These are phyloP conservation scores for Limanda limanda DNA, from an alignment of 2,113 vertebrate genomes.

Conservation along the genomic window DNA sequence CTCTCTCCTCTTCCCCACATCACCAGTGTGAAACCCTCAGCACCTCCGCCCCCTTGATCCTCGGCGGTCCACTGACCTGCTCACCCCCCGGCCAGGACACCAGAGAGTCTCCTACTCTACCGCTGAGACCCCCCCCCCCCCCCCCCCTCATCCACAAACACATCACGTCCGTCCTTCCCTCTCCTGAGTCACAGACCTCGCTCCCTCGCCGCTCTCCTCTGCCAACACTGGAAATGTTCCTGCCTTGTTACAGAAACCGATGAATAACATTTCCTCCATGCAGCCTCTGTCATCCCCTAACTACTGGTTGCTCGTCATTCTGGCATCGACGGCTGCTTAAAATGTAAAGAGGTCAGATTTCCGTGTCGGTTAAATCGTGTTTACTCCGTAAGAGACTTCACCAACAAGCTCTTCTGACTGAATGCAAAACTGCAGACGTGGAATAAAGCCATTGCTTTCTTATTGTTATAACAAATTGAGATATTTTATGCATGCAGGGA, in stretches of 20 bases:
- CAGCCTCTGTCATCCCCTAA: not conserved
- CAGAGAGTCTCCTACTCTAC: constrained; percentile 5
- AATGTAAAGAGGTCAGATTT: constrained; percentile 14
- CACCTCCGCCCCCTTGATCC: constrained; percentile 13
- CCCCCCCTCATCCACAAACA: constrained; percentile 34
- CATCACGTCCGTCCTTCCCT: constrained; percentile 27
- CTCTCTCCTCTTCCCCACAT: not conserved
- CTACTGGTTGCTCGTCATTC: not conserved
- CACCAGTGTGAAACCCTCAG: not conserved
- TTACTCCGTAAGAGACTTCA: not conserved
- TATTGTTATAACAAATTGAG: not conserved
- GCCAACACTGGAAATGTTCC: constrained; percentile 2
- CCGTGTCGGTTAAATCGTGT: not conserved
- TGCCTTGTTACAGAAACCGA: constrained; percentile 18
- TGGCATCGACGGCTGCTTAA: not conserved
- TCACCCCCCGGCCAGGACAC: not conserved
- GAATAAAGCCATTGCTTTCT: not conserved
- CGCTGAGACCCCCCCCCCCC: constrained; percentile 19
- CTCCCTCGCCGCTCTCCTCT: constrained; percentile 15
- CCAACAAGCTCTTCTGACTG: no score
- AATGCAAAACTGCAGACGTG: constrained; percentile 13
- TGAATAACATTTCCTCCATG: constrained; percentile 6
- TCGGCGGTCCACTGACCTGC: constrained; percentile 3
- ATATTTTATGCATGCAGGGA: not conserved
- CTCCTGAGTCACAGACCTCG: not conserved